Percentiles rank a stretch among this genome's conserved stretches.
These are phyloP conservation scores for Spinus olivaceus DNA, from an alignment of 2,797 vertebrate genomes.

Conservation along the genomic window DNA sequence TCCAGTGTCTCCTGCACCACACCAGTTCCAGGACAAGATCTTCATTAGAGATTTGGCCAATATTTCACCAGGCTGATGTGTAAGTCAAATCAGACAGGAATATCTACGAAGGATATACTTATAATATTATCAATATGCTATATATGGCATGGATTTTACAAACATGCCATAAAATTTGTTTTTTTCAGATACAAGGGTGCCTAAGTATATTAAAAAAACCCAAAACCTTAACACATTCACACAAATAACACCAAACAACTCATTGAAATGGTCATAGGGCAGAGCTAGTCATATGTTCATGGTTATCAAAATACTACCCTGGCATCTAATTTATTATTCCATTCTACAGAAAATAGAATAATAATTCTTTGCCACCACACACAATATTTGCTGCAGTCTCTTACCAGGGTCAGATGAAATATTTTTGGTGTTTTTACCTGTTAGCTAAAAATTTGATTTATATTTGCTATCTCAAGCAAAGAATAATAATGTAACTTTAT, in stretches of 20 bases:
- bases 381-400: neutral
- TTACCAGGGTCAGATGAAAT: neutral
- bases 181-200: accelerated
- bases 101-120: neutral
- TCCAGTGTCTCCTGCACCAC: neutral
- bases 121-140: neutral
- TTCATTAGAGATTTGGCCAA: neutral
- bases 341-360: neutral
- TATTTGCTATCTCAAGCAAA: neutral
- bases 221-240: neutral
- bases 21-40: neutral
- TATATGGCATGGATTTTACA: neutral
- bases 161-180: neutral
- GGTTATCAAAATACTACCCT: neutral
- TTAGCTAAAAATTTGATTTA: neutral
- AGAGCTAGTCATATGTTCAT: neutral
- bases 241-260: neutral
- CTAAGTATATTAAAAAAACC: neutral
- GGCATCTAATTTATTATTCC: neutral
- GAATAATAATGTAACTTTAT: neutral
- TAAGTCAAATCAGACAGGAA: neutral
- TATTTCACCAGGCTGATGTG: neutral
- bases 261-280: neutral
- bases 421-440: neutral
- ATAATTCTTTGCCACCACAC: neutral